These are phyloP conservation scores for Hetaerina americana DNA, from an alignment of 1,140 invertebrate species.

Conservation along the genomic window DNA sequence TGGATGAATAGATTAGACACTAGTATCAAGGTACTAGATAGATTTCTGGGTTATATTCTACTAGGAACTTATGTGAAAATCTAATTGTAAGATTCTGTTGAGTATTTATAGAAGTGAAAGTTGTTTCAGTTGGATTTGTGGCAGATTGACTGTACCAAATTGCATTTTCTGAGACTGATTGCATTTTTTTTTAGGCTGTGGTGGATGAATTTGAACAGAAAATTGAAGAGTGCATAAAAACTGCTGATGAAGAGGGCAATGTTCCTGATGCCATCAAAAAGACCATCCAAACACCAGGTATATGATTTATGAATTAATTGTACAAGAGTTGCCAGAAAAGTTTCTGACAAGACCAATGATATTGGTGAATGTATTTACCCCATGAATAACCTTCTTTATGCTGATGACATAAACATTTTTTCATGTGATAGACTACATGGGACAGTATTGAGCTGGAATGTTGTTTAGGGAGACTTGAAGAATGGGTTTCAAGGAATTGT, in stretches of 20 bases:
- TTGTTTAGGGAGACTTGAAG: not conserved
- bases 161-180: no score
- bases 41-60: no score
- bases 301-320: not conserved
- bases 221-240: conserved; percentile 25
- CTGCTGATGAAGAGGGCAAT: conserved; percentile 5
- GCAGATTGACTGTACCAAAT: no score
- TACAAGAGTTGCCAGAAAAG: not conserved
- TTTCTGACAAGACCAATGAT: not conserved
- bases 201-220: conserved; percentile 29
- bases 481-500: no score
- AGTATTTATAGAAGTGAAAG: no score
- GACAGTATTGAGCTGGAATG: not conserved
- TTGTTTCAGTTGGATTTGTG: no score
- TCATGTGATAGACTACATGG: not conserved
- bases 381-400: not conserved
- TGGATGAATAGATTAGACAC: no score
- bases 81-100: no score
- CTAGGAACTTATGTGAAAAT: no score
- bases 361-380: not conserved
- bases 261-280: not conserved
- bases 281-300: not conserved
- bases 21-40: no score
- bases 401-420: not conserved
- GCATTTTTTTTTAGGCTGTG: conserved; percentile 13